Evolutionary conservation across 2,113 vertebrate genomes (phyloP).

Genomic region (Camarhynchus parvulus): DNA sequence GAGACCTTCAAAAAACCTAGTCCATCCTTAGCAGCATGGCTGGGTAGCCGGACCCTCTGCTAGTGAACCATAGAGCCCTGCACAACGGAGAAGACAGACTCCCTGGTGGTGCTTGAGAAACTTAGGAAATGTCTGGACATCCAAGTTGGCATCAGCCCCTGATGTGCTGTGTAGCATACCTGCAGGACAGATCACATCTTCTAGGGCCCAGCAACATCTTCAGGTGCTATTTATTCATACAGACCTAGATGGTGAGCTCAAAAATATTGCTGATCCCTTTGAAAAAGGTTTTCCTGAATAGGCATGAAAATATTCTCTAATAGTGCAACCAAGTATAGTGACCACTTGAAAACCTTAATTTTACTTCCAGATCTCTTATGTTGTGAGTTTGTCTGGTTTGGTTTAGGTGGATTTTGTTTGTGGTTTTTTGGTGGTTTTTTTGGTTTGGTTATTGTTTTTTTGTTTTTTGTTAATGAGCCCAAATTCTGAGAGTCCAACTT

Average conservation of each 20-base stretch:
- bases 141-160: not conserved
- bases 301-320: not conserved
- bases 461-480: not conserved
- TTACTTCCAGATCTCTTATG: not conserved
- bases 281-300: not conserved
- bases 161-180: accelerated
- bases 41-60: not conserved
- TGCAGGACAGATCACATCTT: not conserved
- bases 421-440: no score
- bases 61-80: not conserved
- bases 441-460: not conserved
- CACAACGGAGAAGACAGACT: not conserved
- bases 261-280: not conserved
- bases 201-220: accelerated
- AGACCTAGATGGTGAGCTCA: not conserved
- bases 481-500: not conserved
- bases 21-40: not conserved
- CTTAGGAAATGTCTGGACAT: accelerated
- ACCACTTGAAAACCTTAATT: not conserved
- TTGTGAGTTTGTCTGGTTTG: not conserved
- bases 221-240: not conserved
- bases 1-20: not conserved
- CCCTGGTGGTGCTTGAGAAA: not conserved
- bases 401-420: no score
- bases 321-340: not conserved